These are phyloP conservation scores for Drosophila carrolli DNA, from an alignment of 1,140 invertebrate species.

Conservation along the genomic window DNA sequence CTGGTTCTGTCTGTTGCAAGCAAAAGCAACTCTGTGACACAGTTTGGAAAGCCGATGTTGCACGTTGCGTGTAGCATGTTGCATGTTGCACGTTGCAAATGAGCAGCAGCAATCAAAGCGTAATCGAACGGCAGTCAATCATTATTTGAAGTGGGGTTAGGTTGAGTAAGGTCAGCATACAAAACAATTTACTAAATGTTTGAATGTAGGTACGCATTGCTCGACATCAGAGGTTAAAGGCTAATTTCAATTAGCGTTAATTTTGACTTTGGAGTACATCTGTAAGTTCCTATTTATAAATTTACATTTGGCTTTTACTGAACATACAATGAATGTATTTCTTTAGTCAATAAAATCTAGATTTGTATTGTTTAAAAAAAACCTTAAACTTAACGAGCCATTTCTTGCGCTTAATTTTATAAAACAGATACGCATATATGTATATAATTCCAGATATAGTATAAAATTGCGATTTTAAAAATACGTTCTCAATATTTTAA, in stretches of 20 bases:
- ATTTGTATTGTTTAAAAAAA: too few species aligned
- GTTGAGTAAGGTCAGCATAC: conserved; percentile 21
- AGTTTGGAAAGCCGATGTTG: conserved; percentile 31
- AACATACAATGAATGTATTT: too few species aligned
- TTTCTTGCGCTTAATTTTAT: too few species aligned
- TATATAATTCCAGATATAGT: too few species aligned
- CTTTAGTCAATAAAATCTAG: background rate
- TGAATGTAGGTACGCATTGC: background rate
- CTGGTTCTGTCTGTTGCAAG: conserved; percentile 50
- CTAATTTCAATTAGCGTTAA: conserved; percentile 19
- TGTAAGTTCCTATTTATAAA: conserved; percentile 15
- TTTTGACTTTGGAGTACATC: background rate
- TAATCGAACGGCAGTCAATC: conserved; percentile 27
- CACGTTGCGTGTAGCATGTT: conserved; percentile 17
- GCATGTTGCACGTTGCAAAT: conserved; percentile 19
- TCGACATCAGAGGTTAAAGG: conserved; percentile 6
- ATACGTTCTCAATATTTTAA: too few species aligned
- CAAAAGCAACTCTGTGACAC: conserved; percentile 38
- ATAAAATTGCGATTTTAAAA: too few species aligned
- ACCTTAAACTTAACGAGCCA: too few species aligned
- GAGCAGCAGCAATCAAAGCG: conserved; percentile 10
- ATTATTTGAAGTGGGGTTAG: conserved; percentile 7
- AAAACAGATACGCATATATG: too few species aligned
- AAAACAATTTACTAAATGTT: conserved; percentile 11
- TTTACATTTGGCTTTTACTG: conserved; percentile 3